A percentile compares a stretch with the other conserved stretches of the same genome.
Evolutionary conservation across 2,888 invertebrate species (phyloP).

Genomic region (Corbicula japonica): DNA sequence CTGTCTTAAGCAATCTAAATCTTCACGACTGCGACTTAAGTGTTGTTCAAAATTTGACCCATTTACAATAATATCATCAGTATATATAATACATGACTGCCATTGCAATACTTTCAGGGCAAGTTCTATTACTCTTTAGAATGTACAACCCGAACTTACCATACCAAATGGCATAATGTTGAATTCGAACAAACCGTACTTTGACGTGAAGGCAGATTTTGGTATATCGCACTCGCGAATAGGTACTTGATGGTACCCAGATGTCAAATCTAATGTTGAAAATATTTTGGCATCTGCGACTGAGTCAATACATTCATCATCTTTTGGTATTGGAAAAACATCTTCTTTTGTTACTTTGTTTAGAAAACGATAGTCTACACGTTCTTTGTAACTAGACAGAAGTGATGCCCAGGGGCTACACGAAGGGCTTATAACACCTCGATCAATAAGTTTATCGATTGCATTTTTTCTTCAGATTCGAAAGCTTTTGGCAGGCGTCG

Average conservation of each 20-base stretch:
- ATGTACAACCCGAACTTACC: constrained; percentile 46
- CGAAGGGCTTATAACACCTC: constrained; percentile 39
- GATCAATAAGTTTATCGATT: constrained; percentile 34
- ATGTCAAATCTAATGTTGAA: constrained; percentile 48
- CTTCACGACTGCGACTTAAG: constrained; percentile 40
- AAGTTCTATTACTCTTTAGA: constrained; percentile 59
- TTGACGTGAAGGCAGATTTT: constrained; percentile 64
- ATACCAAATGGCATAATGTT: constrained; percentile 54
- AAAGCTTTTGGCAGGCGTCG: constrained; percentile 34
- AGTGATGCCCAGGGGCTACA: constrained; percentile 54
- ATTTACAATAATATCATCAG: constrained; percentile 63
- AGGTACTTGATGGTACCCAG: constrained; percentile 61
- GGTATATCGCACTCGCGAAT: constrained; percentile 45
- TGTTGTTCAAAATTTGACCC: constrained; percentile 45
- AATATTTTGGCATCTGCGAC: constrained; percentile 50
- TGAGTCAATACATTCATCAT: constrained; percentile 59
- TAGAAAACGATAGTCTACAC: constrained; percentile 51
- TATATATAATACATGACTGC: constrained; percentile 57
- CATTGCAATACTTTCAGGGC: constrained; percentile 56
- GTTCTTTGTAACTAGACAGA: constrained; percentile 45
- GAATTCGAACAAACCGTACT: constrained; percentile 61
- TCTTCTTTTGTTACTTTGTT: constrained; percentile 53
- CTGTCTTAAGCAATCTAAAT: constrained; percentile 40
- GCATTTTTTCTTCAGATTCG: constrained; percentile 38
- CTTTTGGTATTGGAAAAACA: constrained; percentile 60